phyloP scores from a whole-genome alignment of 2,113 vertebrate species.

The Saimiri boliviensis region DNA sequence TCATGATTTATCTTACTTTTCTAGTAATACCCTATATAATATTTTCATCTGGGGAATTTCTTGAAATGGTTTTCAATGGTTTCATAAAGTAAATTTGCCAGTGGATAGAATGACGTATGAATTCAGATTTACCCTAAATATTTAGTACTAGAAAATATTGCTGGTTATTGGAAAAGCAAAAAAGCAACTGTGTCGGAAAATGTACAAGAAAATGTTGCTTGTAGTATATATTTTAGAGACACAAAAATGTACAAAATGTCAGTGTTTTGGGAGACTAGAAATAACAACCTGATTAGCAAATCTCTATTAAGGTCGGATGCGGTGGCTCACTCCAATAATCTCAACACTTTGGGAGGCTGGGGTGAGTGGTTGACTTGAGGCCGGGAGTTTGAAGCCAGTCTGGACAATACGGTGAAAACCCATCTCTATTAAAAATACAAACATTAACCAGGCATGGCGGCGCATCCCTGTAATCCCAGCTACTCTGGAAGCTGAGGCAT shows the following conservation, averaged over 20 bases:
- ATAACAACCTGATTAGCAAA: neutral
- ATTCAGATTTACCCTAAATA: slow-evolving; percentile 34
- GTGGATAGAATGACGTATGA: neutral
- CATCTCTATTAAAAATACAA: too few relatives aligned
- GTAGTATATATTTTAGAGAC: neutral
- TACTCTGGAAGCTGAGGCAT: too few relatives aligned
- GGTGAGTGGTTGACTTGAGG: too few relatives aligned
- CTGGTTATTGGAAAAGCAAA: neutral
- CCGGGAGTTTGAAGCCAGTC: too few relatives aligned
- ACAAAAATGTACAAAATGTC: neutral
- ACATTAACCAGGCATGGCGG: too few relatives aligned
- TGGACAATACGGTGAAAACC: too few relatives aligned
- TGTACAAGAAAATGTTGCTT: neutral
- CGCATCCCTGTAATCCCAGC: too few relatives aligned
- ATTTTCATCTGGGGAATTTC: neutral
- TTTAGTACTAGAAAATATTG: neutral
- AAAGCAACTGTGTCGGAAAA: neutral
- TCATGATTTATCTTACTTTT: neutral
- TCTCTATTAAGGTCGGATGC: neutral
- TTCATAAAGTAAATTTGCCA: slow-evolving; percentile 32
- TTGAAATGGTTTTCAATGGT: neutral
- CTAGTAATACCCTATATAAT: neutral
- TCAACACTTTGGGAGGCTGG: too few relatives aligned
- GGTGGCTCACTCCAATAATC: too few relatives aligned
- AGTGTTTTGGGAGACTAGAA: neutral